Conservation (phyloP, 1,140 invertebrate genomes). For the Holotrichia oblita region DNA sequence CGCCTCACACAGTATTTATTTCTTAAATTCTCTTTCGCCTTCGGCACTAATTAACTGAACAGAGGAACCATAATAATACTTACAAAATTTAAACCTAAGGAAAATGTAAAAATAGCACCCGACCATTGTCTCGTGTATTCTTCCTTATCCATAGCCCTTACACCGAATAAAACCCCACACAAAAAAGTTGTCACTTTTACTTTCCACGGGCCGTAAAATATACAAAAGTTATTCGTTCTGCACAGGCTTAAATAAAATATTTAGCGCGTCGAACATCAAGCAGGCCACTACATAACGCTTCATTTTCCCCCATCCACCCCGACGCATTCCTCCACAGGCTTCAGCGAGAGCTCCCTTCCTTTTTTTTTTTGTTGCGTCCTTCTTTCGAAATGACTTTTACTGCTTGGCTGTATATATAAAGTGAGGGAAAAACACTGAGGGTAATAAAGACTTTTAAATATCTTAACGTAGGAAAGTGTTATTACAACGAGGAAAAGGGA, state of each 20-base stretch:
- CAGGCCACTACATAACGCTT: slow-evolving; percentile 30
- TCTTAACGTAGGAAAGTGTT: slow-evolving; percentile 28
- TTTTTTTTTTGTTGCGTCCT: not conserved
- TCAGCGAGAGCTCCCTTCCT: not conserved
- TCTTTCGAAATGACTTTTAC: slow-evolving; percentile 14
- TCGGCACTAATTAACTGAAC: not conserved
- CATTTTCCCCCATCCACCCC: not conserved
- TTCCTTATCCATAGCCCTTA: not conserved
- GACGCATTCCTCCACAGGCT: not conserved
- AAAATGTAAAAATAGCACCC: not conserved
- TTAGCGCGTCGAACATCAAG: slow-evolving; percentile 35
- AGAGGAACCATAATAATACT: not conserved
- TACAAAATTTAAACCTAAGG: not conserved
- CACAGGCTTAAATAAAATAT: slow-evolving; percentile 25
- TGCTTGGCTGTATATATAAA: slow-evolving; percentile 29
- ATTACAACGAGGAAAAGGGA: slow-evolving; percentile 14
- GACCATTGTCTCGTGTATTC: not conserved
- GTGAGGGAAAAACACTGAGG: slow-evolving; percentile 26
- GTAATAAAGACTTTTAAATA: slow-evolving; percentile 37
- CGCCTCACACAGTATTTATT: too few relatives aligned
- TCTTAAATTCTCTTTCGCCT: too few relatives aligned
- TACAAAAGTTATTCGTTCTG: slow-evolving; percentile 35
- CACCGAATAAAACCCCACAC: not conserved
- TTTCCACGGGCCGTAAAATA: slow-evolving; percentile 34
- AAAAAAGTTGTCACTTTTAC: slow-evolving; percentile 36